Evolutionary conservation across 2,888 invertebrate genomes (phyloP).

Genomic region (Drosophila setosimentum): DNA sequence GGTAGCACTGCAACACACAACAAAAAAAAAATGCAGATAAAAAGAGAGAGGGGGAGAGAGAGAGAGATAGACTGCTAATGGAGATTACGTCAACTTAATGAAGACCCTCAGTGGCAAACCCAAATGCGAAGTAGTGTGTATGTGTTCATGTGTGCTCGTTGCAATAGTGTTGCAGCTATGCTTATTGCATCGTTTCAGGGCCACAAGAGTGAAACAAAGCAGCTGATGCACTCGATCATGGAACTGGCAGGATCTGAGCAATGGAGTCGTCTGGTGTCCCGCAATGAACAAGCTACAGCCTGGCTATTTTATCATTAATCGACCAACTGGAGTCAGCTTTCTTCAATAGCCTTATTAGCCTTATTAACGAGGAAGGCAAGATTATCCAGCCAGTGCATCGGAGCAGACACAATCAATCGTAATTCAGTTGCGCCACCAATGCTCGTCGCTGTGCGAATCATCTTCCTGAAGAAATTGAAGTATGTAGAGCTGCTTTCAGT

Average conservation of each 20-base stretch:
- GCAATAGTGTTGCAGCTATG: background rate
- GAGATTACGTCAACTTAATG: conserved; percentile 9
- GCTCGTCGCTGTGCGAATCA: conserved; percentile 10
- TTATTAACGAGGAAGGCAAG: background rate
- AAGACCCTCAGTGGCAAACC: background rate
- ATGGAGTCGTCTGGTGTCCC: conserved; percentile 39
- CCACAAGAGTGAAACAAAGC: background rate
- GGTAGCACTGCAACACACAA: background rate
- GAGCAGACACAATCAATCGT: background rate
- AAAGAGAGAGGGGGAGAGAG: background rate
- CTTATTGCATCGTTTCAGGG: background rate
- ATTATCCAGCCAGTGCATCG: conserved; percentile 20
- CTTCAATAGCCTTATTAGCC: background rate
- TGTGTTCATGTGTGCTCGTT: background rate
- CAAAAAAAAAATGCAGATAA: background rate
- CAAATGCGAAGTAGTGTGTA: conserved; percentile 21
- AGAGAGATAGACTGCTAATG: conserved; percentile 11
- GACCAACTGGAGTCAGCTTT: conserved; percentile 31
- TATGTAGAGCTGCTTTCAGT: no score
- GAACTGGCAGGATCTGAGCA: conserved; percentile 19
- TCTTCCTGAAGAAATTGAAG: background rate
- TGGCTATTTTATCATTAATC: conserved; percentile 37
- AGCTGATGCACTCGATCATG: conserved; percentile 34
- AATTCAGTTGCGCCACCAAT: conserved; percentile 3
- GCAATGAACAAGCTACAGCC: conserved; percentile 35